Percentiles rank a stretch among this genome's conserved stretches.
Evolutionary conservation across 2,797 vertebrate genomes (phyloP).

Genomic region (Sebastes kiyomatsui): DNA sequence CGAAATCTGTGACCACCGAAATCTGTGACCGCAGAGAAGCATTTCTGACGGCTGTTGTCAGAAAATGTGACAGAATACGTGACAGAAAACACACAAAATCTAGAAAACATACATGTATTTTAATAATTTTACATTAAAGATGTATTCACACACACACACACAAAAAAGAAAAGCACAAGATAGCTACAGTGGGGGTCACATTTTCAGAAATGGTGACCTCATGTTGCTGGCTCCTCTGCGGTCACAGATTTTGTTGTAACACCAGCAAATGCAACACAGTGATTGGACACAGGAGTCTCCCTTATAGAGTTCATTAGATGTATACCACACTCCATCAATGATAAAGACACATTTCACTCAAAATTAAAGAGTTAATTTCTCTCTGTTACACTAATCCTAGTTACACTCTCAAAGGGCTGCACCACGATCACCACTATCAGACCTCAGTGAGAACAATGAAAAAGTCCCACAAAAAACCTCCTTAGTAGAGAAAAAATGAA

Average conservation of each 20-base stretch:
- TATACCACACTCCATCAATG: neutral
- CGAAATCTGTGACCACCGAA: neutral
- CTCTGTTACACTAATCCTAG: constrained; percentile 3
- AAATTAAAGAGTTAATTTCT: neutral
- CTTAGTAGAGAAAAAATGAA: neutral
- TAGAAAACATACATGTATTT: neutral
- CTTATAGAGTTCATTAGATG: neutral
- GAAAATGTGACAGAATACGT: neutral
- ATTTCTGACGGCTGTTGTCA: too few species aligned
- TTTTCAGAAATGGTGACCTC: neutral
- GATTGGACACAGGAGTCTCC: neutral
- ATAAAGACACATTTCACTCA: neutral
- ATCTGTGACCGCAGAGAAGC: neutral
- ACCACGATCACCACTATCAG: neutral
- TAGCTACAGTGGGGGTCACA: neutral
- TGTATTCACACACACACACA: neutral
- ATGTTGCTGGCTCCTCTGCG: neutral
- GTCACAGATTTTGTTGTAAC: neutral
- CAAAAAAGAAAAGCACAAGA: too few species aligned
- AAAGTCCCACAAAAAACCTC: neutral
- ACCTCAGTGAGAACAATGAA: constrained; percentile 10
- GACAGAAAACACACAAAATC: neutral
- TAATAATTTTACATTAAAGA: neutral
- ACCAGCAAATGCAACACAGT: neutral
- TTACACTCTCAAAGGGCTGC: neutral